Conservation (phyloP, 2,113 vertebrate genomes). For the Campylorhamphus procurvoides region DNA sequence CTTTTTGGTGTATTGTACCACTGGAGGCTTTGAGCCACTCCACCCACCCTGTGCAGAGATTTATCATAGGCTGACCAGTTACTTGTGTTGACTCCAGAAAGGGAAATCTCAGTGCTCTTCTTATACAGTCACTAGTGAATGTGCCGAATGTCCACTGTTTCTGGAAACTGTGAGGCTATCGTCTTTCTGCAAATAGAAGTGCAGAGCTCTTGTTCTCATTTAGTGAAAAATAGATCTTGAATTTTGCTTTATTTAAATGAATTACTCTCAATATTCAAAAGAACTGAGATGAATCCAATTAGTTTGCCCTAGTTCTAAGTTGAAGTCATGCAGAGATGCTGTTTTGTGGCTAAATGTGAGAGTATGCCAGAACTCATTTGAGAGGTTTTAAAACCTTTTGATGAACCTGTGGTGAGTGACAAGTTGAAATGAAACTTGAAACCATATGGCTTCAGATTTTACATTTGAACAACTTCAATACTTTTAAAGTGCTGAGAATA, state of each 20-base stretch:
- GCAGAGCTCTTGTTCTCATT: neutral
- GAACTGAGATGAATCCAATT: neutral
- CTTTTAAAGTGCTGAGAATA: neutral
- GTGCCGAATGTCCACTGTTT: neutral
- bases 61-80: neutral
- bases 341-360: neutral
- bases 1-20: neutral
- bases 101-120: neutral
- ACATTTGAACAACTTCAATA: neutral
- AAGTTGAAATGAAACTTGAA: constrained; percentile 13
- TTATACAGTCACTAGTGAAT: neutral
- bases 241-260: neutral
- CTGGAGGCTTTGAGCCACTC: constrained; percentile 40
- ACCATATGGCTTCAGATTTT: neutral
- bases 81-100: neutral
- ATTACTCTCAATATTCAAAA: neutral
- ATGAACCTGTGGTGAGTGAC: neutral
- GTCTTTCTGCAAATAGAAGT: neutral
- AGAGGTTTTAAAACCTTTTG: neutral
- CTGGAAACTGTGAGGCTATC: neutral
- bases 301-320: neutral
- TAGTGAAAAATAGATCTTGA: neutral
- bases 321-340: neutral
- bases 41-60: neutral
- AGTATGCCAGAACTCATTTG: neutral